Percentiles rank a stretch among this genome's conserved stretches.
Evolutionary conservation across 2,113 vertebrate genomes (phyloP).

Genomic region (Tinamus guttatus): DNA sequence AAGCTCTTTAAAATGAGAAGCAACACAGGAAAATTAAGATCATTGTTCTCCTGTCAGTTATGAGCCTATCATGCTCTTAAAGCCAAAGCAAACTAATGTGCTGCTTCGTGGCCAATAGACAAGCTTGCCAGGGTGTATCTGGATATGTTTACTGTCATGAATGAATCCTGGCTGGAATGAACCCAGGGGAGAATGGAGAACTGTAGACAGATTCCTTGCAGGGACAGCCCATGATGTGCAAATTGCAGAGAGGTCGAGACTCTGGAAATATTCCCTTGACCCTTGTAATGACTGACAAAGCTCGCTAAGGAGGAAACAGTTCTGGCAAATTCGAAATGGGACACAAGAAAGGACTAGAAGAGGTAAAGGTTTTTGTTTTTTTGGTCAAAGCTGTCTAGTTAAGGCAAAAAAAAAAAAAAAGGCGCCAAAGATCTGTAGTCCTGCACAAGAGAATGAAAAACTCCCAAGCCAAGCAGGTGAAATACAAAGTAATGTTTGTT

Average conservation of each 20-base stretch:
- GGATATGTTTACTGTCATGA: not conserved
- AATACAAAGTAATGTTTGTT: not conserved
- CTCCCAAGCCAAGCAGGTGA: not conserved
- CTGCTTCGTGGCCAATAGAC: not conserved
- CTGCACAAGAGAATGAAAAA: not conserved
- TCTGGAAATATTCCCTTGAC: slow-evolving; percentile 9
- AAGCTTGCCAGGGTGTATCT: not conserved
- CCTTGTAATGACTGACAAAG: slow-evolving; percentile 38
- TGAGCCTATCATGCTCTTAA: not conserved
- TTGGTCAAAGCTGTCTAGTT: not conserved
- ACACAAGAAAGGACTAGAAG: not conserved
- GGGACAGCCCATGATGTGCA: not conserved
- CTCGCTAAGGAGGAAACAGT: slow-evolving; percentile 58
- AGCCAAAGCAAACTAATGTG: not conserved
- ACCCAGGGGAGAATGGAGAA: not conserved
- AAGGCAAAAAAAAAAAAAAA: slow-evolving; percentile 8
- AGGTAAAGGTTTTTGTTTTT: not conserved
- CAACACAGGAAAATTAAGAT: not conserved
- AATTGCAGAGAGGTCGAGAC: slow-evolving; percentile 20
- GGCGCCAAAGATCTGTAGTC: not conserved
- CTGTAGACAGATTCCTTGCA: not conserved
- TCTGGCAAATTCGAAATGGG: slow-evolving; percentile 31
- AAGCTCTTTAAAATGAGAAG: not conserved
- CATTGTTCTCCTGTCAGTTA: not conserved
- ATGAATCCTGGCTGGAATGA: not conserved